Evolutionary conservation across 1,140 invertebrate genomes (phyloP), one percentile per base, ranked within the genome.

Genomic region (Macrobrachium nipponense): DNA sequence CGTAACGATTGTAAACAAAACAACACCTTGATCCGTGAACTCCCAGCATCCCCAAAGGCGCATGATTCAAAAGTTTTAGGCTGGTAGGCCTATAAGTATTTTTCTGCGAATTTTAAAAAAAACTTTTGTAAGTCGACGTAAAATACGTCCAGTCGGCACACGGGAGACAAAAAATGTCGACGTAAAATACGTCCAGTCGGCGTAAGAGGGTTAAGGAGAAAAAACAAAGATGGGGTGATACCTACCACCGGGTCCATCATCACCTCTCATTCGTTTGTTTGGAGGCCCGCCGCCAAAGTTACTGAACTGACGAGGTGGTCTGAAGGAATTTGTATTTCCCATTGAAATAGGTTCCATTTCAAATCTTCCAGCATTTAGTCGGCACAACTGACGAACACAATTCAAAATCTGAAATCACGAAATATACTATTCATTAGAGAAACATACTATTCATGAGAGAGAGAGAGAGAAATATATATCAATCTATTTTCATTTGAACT

Each of bases 301-400:
- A 15, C 82, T 80, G 60, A 83, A 75, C 70, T 18, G 23, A 23
- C 86, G 66, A 15, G 87, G 80, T 59, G 81, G 82, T 62, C 82
- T 77, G 43, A 70, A 70, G 7, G 80, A 80, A 61, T 73, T 85
- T 44, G 72, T 73, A 15, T 82, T 73, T 59, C 76, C 73, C 79
- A 82, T 90, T 72, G 89, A 88, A 62, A 93, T 91, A 6, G 93
- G 93, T 5, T 93, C 92, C 88, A 96, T 93, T 78, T 93, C 93
- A 89, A 92, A 94, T 89, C 96, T 94, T 1, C 95, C 95, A 2
- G 96, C 93, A 89, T 95, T 93, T 90, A 96, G 92, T 27, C 93
- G 92, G 89, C 96, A 96, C 0, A 97, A 90, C 27, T 93, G 92
- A 89, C 93, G 94, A 2, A 96, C 92, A 11, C 95, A 93, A 14